These are phyloP conservation scores for Zhuqinia jingwanae DNA, from an alignment of 2,888 invertebrate species.

Conservation along the genomic window DNA sequence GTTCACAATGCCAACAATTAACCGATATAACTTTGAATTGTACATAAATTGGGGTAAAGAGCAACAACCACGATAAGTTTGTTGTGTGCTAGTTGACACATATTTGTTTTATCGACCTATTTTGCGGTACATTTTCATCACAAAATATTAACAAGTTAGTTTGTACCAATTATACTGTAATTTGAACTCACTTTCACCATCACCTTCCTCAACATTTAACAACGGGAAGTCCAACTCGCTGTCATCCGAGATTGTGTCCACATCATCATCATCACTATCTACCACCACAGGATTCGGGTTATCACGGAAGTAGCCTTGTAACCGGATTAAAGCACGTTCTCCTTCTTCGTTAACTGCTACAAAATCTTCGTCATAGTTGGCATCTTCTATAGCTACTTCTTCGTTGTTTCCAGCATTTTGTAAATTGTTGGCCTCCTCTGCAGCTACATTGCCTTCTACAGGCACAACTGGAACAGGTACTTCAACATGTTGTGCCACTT, in stretches of 20 bases:
- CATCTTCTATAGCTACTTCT: conserved; percentile 1
- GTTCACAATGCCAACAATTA: neutral
- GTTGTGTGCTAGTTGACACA: too few relatives aligned
- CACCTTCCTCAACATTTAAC: conserved; percentile 20
- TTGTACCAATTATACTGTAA: neutral
- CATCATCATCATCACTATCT: conserved; percentile 60
- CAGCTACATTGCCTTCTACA: neutral
- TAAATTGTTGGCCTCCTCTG: neutral
- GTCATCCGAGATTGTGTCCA: conserved; percentile 53
- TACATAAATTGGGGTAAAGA: neutral
- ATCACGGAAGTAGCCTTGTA: conserved; percentile 27
- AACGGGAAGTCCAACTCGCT: conserved; percentile 57
- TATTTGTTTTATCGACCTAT: neutral
- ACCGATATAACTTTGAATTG: too few relatives aligned
- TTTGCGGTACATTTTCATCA: neutral
- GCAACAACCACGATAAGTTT: neutral
- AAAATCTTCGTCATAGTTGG: neutral
- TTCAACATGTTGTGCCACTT: neutral
- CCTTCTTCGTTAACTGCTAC: conserved; percentile 16
- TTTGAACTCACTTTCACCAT: conserved; percentile 68
- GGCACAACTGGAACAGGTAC: neutral
- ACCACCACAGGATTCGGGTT: conserved; percentile 9
- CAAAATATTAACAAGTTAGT: conserved; percentile 5
- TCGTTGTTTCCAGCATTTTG: too few relatives aligned
- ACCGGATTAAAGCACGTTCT: neutral